phyloP scores from a whole-genome alignment of 2,113 vertebrate genomes.

The Speoplatyrhinus poulsoni region DNA sequence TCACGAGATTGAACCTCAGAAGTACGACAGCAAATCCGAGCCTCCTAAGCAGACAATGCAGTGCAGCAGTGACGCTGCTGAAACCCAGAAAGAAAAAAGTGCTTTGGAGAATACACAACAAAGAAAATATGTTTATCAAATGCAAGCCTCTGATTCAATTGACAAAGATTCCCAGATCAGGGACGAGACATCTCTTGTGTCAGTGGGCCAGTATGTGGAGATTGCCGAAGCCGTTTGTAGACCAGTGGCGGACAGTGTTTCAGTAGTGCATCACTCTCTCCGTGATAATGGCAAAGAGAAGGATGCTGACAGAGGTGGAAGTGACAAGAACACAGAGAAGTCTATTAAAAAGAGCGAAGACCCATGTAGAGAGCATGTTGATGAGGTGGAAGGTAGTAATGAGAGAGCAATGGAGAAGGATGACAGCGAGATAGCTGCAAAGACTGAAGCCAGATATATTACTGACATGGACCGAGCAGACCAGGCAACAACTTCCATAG shows the following conservation, averaged over 20 bases:
- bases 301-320: background rate
- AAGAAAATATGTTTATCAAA: slow-evolving; percentile 1
- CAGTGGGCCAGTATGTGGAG: background rate
- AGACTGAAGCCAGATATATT: slow-evolving; percentile 13
- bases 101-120: background rate
- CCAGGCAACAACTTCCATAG: background rate
- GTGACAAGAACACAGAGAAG: background rate
- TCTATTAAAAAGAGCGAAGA: background rate
- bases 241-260: slow-evolving; percentile 1
- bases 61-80: background rate
- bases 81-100: background rate
- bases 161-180: slow-evolving; percentile 6
- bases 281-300: background rate
- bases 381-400: background rate
- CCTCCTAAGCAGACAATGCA: background rate
- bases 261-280: background rate
- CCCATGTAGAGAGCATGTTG: background rate
- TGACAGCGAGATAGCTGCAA: slow-evolving; percentile 2
- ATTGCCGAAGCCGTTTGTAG: background rate
- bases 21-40: slow-evolving; percentile 5
- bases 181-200: background rate
- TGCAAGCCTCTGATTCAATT: background rate
- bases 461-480: slow-evolving; percentile 18
- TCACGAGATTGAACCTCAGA: slow-evolving; percentile 48
- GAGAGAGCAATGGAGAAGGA: background rate